Base-by-base conservation (phyloP, 2,797 vertebrate species). In the Tiaroga cobitis region DNA sequence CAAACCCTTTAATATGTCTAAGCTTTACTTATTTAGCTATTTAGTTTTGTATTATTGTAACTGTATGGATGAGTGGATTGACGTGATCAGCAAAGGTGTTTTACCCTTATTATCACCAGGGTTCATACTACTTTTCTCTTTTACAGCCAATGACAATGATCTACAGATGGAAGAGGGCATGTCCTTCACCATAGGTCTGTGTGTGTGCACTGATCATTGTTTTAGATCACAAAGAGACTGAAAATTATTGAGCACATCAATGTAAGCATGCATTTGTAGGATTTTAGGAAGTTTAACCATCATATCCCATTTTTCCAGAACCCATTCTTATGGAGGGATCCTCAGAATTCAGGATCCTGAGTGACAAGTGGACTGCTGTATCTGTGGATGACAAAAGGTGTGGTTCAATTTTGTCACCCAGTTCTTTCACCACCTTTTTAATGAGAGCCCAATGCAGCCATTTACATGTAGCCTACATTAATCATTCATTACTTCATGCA, bases 271-370 rank as follows among this genome's bases (percentile, higher is more conserved):
- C 4, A 8, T 56, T 9, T 59, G 51, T 39, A 43, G 16, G 1
- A 26, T 81, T 69, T 51, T 7, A 16, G 26, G 7, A 65, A 43
- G 68, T 37, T 72, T 59, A 69, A 56, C n/a, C 5, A 37, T 49
- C 46, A 70, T 24, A 11, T 4, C 24, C 32, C 8, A 2, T 63
- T 80, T 76, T 41, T 91, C 43, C 91, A 99, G 98, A 99, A 89
- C 98, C 98, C 81, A 97, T 99, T 93, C 92, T 99, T 91, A 97
- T 97, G 93, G 97, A 99, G 90, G 98, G 98, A 70, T 96, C 95
- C 21, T 84, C 94, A 0, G 96, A 98, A 89, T 97, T 97, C 90
- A 95, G 88, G 90, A 97, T 98, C 91, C 92, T 99, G 80, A 93
- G 94, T 85, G 97, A 99, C 88, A 96, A 96, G 21, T 99, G 98